These are phyloP conservation scores for Isichthys henryi DNA, from an alignment of 2,113 vertebrate species.

Conservation along the genomic window DNA sequence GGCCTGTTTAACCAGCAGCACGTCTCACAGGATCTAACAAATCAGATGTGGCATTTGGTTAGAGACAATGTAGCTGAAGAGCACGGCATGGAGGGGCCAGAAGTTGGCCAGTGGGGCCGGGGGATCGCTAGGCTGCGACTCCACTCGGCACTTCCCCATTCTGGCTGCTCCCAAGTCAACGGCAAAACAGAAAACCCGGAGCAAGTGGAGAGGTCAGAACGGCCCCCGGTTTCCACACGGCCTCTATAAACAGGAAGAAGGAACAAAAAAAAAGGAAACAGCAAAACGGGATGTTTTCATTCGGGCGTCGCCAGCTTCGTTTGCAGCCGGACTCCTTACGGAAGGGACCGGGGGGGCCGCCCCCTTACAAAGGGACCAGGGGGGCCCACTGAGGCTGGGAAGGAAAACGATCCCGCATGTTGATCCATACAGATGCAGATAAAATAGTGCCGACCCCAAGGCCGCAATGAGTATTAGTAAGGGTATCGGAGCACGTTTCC, in stretches of 20 bases:
- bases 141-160: background rate
- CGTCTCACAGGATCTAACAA: background rate
- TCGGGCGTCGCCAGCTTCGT: background rate
- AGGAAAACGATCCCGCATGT: background rate
- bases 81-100: background rate
- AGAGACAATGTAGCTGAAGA: background rate
- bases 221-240: background rate
- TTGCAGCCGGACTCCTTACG: background rate
- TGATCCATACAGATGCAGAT: background rate
- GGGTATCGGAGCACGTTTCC: background rate
- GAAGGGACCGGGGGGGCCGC: too few relatives aligned
- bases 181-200: background rate
- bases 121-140: background rate
- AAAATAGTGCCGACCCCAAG: background rate
- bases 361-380: too few relatives aligned
- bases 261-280: background rate
- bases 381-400: too few relatives aligned
- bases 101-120: background rate
- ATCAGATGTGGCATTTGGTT: background rate
- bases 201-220: background rate
- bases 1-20: background rate
- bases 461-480: too few relatives aligned
- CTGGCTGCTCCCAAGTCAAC: background rate
- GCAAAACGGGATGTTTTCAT: background rate
- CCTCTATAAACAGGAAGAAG: background rate